Evolutionary conservation across 2,113 vertebrate genomes (phyloP).

Genomic region (Leptocoma aspasia): DNA sequence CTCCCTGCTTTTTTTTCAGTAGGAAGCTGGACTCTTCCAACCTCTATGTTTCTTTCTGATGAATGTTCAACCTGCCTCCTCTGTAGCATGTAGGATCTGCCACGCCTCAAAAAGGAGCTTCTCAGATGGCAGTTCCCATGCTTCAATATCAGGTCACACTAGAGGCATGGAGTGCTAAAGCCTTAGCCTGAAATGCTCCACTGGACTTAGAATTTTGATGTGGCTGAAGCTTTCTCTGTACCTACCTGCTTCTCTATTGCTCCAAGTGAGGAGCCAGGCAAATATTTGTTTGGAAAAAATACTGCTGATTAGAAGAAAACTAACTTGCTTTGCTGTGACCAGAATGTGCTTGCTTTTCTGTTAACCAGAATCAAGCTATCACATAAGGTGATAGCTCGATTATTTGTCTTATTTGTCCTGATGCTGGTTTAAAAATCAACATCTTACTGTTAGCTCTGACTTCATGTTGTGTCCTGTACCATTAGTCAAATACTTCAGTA

Average conservation of each 20-base stretch:
- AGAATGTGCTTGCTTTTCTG: too few relatives aligned
- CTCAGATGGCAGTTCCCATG: not conserved
- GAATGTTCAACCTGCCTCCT: not conserved
- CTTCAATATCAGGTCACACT: accelerated
- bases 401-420: not conserved
- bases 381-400: not conserved
- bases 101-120: not conserved
- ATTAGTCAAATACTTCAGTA: not conserved
- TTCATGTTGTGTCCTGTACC: not conserved
- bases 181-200: not conserved
- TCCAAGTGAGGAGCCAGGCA: not conserved
- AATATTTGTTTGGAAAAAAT: not conserved
- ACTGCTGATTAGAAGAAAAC: not conserved
- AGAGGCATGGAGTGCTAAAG: not conserved
- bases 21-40: not conserved
- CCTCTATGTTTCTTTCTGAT: not conserved
- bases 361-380: not conserved
- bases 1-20: not conserved
- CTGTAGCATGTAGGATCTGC: not conserved
- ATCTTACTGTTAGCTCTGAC: not conserved
- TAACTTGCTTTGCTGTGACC: not conserved
- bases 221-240: not conserved
- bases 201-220: not conserved
- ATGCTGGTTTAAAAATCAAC: not conserved
- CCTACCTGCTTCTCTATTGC: not conserved